A percentile compares a stretch with the other conserved stretches of the same genome.
These are phyloP conservation scores for Ascaphus truei DNA, from an alignment of 2,113 vertebrate species.

Conservation along the genomic window DNA sequence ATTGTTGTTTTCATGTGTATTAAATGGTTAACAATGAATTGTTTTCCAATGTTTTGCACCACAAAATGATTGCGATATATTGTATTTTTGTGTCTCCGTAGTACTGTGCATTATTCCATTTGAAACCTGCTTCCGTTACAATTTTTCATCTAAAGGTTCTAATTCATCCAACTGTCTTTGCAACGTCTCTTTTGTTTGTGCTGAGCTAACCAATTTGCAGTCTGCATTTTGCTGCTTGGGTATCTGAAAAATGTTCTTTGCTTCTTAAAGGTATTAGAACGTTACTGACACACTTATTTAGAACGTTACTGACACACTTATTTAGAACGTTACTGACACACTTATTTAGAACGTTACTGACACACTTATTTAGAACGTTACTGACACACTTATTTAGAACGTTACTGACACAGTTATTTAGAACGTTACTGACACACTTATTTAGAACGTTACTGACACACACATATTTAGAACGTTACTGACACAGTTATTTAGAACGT, in stretches of 20 bases:
- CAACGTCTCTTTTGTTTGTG: conserved; percentile 3
- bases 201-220: conserved; percentile 3
- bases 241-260: neutral
- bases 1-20: conserved; percentile 2
- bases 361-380: too few species aligned
- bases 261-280: too few species aligned
- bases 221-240: neutral
- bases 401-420: too few species aligned
- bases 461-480: too few species aligned
- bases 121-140: conserved; percentile 14
- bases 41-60: conserved; percentile 10
- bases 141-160: conserved; percentile 12
- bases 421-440: too few species aligned
- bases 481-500: too few species aligned
- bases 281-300: too few species aligned
- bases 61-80: conserved; percentile 26
- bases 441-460: too few species aligned
- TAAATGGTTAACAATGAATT: conserved; percentile 17
- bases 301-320: too few species aligned
- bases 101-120: conserved; percentile 19
- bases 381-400: too few species aligned
- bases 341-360: too few species aligned
- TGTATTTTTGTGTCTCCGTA: conserved; percentile 13
- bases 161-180: conserved; percentile 13
- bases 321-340: too few species aligned